Base-by-base conservation (phyloP, 2,888 invertebrate genomes). In the Drosophila mimetica region DNA sequence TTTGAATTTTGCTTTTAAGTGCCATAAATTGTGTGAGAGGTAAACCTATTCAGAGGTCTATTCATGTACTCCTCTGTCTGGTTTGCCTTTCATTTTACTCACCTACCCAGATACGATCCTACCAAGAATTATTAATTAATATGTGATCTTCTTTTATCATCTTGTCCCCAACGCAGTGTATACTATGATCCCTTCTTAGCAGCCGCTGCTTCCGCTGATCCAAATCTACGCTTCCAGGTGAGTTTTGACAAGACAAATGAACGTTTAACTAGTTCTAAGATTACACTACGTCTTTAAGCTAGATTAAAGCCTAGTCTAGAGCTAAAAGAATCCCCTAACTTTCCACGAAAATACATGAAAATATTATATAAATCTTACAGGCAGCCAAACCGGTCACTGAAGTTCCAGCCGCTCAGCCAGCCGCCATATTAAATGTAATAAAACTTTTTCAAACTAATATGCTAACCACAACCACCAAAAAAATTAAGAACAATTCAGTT, bases 111-210 rank as follows among this genome's bases (percentile, higher is more conserved):
- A 63, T 11, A 13, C n/a, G 7, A 25, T 16, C 25, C 63, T 11
- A 37, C 2, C 4, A 41, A 4, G n/a, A 64, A 4, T 2, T 34
- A 25, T 13, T 59, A 77, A 86, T 77, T 81, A 81, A 81, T 81
- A 63, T 42, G 51, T 58, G 44, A 14, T 53, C 18, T 74, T 22
- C 51, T 36, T 61, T 36, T 59, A 53, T 69, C 57, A 46, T 76
- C 46, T 71, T 59, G 70, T 73, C 63, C 37, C 44, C 37, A 70
- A 76, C 75, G 79, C 90, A 96, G 97, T 93, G 96, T 98, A 84
- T 98, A 98, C 94, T 98, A 98, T 94, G 98, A 98, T 94, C 98
- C 97, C 89, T 97, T 97, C 94, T 93, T 98, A 93, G 97, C 97
- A 81, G 96, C 97, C 83, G 96, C 97, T 77, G 95, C 95, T 87